Evolutionary conservation across 1,140 invertebrate genomes (phyloP).

Genomic region (Euura saliciscinereae): DNA sequence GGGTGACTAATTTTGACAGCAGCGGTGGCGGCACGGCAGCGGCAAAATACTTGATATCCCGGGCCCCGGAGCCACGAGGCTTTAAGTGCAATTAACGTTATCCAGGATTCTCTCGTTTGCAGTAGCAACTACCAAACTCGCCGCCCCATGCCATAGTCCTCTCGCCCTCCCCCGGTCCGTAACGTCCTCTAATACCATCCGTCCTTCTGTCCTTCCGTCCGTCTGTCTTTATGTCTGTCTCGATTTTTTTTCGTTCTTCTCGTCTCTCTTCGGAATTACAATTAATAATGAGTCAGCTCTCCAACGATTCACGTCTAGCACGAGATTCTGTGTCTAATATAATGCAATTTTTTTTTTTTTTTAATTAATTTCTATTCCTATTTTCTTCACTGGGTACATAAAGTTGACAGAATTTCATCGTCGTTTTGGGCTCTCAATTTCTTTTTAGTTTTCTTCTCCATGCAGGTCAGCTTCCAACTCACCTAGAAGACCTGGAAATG

Average conservation of each 20-base stretch:
- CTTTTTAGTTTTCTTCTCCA: no score
- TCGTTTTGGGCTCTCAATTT: no score
- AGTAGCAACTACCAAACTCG: conserved; percentile 1
- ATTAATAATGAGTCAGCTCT: not conserved
- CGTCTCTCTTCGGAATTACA: not conserved
- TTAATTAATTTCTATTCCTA: no score
- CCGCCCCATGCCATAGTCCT: not conserved
- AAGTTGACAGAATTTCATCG: no score
- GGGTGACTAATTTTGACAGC: not conserved
- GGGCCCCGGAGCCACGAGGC: not conserved
- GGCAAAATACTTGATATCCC: conserved; percentile 7
- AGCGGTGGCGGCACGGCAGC: not conserved
- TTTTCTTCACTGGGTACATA: no score
- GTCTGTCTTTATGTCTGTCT: not conserved
- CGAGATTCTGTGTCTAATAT: no score
- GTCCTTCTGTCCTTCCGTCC: not conserved
- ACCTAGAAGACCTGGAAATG: no score
- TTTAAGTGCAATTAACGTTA: conserved; percentile 7
- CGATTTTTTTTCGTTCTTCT: not conserved
- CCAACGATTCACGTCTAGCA: no score
- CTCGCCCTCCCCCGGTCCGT: not conserved
- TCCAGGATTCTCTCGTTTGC: conserved; percentile 4
- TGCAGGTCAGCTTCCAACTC: no score
- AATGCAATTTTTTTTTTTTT: no score
- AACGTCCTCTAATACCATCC: not conserved